Base-by-base conservation (phyloP, 2,113 vertebrate species). In the Labeo catla region DNA sequence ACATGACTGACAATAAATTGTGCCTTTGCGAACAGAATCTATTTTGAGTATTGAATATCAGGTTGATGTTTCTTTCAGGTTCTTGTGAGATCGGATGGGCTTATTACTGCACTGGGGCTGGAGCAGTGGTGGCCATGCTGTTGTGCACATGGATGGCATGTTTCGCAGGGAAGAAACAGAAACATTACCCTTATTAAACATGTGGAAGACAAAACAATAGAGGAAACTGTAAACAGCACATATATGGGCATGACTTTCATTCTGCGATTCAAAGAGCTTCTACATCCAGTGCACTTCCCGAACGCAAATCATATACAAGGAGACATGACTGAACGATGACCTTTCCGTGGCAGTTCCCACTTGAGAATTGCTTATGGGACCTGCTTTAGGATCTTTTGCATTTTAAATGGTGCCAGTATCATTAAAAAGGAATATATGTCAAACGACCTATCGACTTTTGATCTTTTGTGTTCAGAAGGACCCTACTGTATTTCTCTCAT, bases 71-170 rank as follows among this genome's bases (percentile, higher is more conserved):
- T 34, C 6, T 59, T 47, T 52, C 92, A 99, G 98, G 97, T 52
- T 96, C 95, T 65, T 99, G 98, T 93, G 96, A 97, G 92, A 95
- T 99, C 10, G 98, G 98, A 92, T 99, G 98, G 98, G 97, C 97
- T 34, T 99, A 96, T 91, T 99, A 98, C 93, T 98, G 97, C 94
- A 97, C 97, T 0, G 97, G 97, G 0, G 97, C 96, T 0, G 97
- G 97, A 0, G 98, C 97, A 0, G 96, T 93, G 0, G 90, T 93
- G 0, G 96, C 97, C 87, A 95, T 99, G 96, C 92, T 99, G 89
- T 91, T 99, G 86, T 99, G 98, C 91, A 97, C 97, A 0, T 98
- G 97, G 97, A 92, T 99, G 79, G 96, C 98, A 74, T 99, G 98
- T 91, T 99, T 98, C 85, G 97, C 98, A 0, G 98, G 98, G 86